Evolutionary conservation across 1,140 invertebrate species (phyloP), one percentile per base, ranked within the genome.

Genomic region (Tenebrio molitor): DNA sequence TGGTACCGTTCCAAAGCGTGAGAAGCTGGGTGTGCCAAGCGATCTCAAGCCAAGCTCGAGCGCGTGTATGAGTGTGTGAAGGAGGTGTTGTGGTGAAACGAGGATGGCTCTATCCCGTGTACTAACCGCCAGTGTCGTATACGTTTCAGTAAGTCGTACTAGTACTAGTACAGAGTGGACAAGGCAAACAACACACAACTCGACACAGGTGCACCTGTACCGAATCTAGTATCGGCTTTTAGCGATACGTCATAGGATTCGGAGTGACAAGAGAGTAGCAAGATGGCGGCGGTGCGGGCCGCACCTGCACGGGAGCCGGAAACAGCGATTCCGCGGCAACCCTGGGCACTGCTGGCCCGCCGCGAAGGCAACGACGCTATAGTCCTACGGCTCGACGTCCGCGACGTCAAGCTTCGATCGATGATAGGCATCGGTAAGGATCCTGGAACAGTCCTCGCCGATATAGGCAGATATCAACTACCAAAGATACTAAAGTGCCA

Each of bases 251-350:
- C 17, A 19, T 16, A 33, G 41, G 36, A 10, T 5, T 25, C 23
- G 65, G 36, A 16, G 8, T 92, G 92, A 86, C 91, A 93, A 87
- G 92, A 93, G 87, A 93, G 93, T 86, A 94, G 91, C 91, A 94
- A 92, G 90, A 94, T 93, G 90, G 92, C 92, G 84, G 92, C 92
- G 85, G 91, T 89, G 84, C 92, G 90, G 84, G 92, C 92, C 88
- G 92, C 92, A 92, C 92, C 92, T 93, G 92, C 91, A 86, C 92
- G 89, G 77, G 91, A 92, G 74, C 91, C 88, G 76, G 91, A 89
- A 77, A 91, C 89, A 53, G 89, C 79, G 33, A 90, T 87, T 75
- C 62, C 84, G 81, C 73, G 83, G 42, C 78, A 77, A 42, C 79
- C 77, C 62, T 81, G 83, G 76, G 87, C 86, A 72, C 88, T 88